phyloP scores from a whole-genome alignment of 2,113 vertebrate species.

The Morone chrysops region DNA sequence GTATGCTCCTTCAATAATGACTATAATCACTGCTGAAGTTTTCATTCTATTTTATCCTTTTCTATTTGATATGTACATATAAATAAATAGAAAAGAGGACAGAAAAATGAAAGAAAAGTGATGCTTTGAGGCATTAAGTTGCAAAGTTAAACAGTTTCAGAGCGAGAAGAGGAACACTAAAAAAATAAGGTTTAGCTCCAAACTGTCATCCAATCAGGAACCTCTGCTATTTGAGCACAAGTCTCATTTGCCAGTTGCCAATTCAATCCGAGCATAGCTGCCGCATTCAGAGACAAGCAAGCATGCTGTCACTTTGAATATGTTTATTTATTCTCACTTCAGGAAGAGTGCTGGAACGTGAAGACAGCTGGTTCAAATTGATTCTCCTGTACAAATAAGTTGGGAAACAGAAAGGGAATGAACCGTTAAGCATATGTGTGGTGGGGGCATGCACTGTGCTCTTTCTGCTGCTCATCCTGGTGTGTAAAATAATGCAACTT shows the following conservation, averaged over 20 bases:
- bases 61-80: neutral
- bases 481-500: too few relatives aligned
- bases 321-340: slow-evolving; percentile 80
- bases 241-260: slow-evolving; percentile 72
- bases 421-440: slow-evolving; percentile 21
- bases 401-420: slow-evolving; percentile 42
- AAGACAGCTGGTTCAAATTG: slow-evolving; percentile 75
- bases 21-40: neutral
- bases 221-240: slow-evolving; percentile 40
- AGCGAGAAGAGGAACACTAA: slow-evolving; percentile 20
- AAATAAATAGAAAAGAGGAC: neutral
- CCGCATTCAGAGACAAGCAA: slow-evolving; percentile 58
- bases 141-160: slow-evolving; percentile 26
- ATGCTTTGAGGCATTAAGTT: slow-evolving; percentile 38
- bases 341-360: slow-evolving; percentile 61
- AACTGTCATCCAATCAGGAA: slow-evolving; percentile 76
- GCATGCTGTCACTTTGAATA: slow-evolving; percentile 81
- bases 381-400: slow-evolving; percentile 57
- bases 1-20: neutral
- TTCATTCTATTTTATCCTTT: neutral
- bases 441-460: slow-evolving; percentile 11
- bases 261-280: slow-evolving; percentile 70
- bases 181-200: slow-evolving; percentile 51
- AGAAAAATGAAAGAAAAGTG: slow-evolving; percentile 13
- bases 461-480: neutral